Conservation (phyloP, 2,797 vertebrate genomes). For the Tangara arthus region DNA sequence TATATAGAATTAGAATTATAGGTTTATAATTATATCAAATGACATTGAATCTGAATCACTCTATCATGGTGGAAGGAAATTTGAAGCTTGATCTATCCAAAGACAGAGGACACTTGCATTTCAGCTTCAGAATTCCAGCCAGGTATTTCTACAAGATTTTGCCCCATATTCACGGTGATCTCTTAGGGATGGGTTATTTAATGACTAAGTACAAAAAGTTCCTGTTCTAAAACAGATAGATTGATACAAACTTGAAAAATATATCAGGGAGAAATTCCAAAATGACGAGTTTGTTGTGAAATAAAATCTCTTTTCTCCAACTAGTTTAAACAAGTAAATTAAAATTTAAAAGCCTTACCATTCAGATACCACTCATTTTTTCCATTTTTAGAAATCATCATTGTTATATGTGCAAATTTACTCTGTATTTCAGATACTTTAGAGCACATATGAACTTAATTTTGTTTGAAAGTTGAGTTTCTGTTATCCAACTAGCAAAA, state of each 20-base stretch:
- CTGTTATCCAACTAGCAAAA: neutral
- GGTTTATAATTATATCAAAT: neutral
- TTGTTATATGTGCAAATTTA: neutral
- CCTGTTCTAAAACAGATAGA: neutral
- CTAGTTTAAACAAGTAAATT: neutral
- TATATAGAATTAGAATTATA: neutral
- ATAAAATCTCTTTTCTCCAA: neutral
- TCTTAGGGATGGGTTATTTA: neutral
- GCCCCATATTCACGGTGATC: accelerated
- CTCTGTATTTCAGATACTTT: neutral
- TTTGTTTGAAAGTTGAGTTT: neutral
- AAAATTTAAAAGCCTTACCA: neutral
- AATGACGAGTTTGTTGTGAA: neutral
- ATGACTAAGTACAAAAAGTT: neutral
- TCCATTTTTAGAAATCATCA: neutral
- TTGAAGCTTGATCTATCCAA: neutral
- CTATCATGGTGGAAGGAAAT: neutral
- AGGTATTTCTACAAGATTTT: neutral
- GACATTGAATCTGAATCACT: neutral
- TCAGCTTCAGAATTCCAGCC: neutral
- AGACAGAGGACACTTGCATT: neutral
- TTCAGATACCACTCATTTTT: neutral
- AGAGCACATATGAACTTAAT: neutral
- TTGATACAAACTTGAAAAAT: neutral
- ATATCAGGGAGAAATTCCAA: neutral